These are phyloP conservation scores for Julus scanicus DNA, from an alignment of 2,888 invertebrate species.

Conservation along the genomic window DNA sequence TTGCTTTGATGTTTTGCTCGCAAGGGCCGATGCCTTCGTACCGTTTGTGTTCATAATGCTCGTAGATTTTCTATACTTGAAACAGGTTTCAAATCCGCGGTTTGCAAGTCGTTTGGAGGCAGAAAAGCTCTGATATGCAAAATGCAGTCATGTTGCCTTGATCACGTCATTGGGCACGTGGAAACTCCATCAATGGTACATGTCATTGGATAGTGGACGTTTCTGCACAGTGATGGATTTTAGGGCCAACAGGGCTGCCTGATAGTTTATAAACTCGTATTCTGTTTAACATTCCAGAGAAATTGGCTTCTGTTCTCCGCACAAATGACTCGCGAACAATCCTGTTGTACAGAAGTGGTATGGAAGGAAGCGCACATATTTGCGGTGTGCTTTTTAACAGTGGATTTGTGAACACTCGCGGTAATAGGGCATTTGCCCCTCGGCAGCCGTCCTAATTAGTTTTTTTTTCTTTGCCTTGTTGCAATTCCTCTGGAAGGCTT, in stretches of 20 bases:
- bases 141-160: neutral
- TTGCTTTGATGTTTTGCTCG: neutral
- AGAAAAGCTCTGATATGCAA: neutral
- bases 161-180: neutral
- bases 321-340: too few relatives aligned
- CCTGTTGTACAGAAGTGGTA: too few relatives aligned
- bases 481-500: neutral
- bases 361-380: too few relatives aligned
- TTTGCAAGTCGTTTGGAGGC: neutral
- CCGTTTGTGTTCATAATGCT: neutral
- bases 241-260: neutral
- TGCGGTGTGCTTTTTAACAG: too few relatives aligned
- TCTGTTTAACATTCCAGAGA: conserved; percentile 13
- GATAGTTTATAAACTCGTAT: neutral
- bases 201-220: neutral
- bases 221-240: neutral
- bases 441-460: neutral
- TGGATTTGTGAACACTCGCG: too few relatives aligned
- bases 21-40: neutral
- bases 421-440: neutral
- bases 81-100: neutral
- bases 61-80: neutral
- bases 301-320: neutral
- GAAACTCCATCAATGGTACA: neutral
- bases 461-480: neutral